Percentiles rank a stretch among this genome's conserved stretches.
These are phyloP conservation scores for Oikopleura dioica DNA, from an alignment of 23 tunicate species.

Conservation along the genomic window DNA sequence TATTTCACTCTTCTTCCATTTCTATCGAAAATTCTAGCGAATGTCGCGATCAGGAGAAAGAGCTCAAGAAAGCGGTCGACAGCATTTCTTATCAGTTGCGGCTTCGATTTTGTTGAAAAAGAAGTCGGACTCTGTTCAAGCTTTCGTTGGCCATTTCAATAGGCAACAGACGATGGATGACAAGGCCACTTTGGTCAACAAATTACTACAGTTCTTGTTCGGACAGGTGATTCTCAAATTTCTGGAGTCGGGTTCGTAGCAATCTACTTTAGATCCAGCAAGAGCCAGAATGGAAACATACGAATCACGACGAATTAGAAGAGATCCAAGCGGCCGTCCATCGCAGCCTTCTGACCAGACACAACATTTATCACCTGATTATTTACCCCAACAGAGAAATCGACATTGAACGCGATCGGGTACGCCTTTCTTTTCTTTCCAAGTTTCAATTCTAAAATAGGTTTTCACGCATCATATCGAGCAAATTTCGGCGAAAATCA, in stretches of 20 bases:
- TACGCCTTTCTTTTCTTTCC: constrained; percentile 16
- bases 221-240: constrained; percentile 30
- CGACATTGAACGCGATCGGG: constrained; percentile 57
- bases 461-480: constrained; percentile 30
- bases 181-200: constrained; percentile 26
- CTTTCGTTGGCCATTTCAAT: not conserved
- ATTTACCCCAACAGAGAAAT: constrained; percentile 75
- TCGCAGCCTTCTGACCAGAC: constrained; percentile 27
- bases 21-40: not conserved
- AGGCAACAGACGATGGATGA: constrained; percentile 31
- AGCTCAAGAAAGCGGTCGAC: not conserved
- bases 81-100: not conserved
- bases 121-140: not conserved
- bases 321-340: constrained; percentile 42
- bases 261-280: not conserved
- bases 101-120: not conserved
- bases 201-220: constrained; percentile 25
- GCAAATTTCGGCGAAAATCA: constrained; percentile 32
- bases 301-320: constrained; percentile 27
- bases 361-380: constrained; percentile 29
- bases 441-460: not conserved
- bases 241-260: no score
- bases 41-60: not conserved
- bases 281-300: not conserved
- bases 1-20: not conserved